Conservation (phyloP, 2,888 invertebrate species). For the Chrysolina americana region DNA sequence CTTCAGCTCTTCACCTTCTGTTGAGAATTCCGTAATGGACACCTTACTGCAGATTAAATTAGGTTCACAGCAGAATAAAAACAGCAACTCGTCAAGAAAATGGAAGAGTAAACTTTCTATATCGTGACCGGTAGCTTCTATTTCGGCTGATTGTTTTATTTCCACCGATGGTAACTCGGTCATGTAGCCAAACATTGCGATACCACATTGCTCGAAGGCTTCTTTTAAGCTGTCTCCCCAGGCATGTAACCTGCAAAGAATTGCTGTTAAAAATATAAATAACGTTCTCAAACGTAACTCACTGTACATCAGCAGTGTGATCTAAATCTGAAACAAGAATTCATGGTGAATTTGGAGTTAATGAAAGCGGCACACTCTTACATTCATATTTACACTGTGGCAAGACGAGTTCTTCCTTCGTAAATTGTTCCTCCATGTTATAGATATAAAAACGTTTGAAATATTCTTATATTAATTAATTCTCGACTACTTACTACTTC, state of each 20-base stretch:
- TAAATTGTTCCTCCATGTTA: conserved; percentile 64
- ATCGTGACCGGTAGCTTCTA: conserved; percentile 93
- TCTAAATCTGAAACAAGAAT: conserved; percentile 84
- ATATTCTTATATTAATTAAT: too few species aligned
- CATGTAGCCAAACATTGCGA: conserved; percentile 99
- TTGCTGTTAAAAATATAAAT: conserved; percentile 5
- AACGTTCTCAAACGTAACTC: conserved; percentile 70
- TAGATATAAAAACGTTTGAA: neutral
- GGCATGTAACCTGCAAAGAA: conserved; percentile 81
- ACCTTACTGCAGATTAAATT: conserved; percentile 90
- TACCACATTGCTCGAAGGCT: conserved; percentile 94
- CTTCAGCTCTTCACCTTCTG: conserved; percentile 78
- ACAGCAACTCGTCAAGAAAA: conserved; percentile 95
- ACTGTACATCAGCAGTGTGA: conserved; percentile 99
- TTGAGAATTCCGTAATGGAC: conserved; percentile 89
- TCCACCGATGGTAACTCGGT: conserved; percentile 91
- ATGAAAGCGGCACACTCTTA: conserved; percentile 69
- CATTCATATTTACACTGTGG: conserved; percentile 86
- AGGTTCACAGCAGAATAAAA: conserved; percentile 93
- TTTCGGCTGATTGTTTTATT: conserved; percentile 81
- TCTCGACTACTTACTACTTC: too few species aligned
- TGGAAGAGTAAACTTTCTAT: conserved; percentile 90
- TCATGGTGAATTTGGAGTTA: conserved; percentile 32
- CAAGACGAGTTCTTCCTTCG: conserved; percentile 76
- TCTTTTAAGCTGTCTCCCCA: conserved; percentile 92